A percentile compares a stretch with the other conserved stretches of the same genome.
Evolutionary conservation across 2,113 vertebrate genomes (phyloP).

Genomic region (Tapirus terrestris): DNA sequence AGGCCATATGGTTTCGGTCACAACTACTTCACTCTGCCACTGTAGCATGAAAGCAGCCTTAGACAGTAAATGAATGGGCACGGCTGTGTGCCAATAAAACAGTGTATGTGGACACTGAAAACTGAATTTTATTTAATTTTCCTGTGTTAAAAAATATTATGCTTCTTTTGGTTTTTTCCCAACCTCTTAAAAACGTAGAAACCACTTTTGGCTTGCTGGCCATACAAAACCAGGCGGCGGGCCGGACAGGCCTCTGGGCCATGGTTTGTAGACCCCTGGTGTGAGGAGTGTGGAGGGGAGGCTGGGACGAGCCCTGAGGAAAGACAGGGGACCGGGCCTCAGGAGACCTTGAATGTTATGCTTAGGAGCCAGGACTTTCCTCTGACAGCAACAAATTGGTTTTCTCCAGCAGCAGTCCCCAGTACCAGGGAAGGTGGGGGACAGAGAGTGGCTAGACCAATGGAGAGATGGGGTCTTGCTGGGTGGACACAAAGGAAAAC

Average conservation of each 20-base stretch:
- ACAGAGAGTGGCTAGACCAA: not conserved
- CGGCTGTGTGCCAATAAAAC: fast-evolving
- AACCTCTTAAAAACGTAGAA: not conserved
- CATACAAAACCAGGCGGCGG: not conserved
- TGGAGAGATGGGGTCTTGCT: not conserved
- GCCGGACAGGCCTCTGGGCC: no score
- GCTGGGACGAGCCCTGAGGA: not conserved
- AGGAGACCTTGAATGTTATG: not conserved
- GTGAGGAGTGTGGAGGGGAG: not conserved
- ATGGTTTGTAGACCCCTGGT: not conserved
- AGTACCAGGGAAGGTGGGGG: not conserved
- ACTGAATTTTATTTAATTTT: not conserved
- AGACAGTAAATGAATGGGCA: fast-evolving
- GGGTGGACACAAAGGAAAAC: not conserved
- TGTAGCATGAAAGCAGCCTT: fast-evolving
- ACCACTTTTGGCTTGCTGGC: not conserved
- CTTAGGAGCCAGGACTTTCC: no score
- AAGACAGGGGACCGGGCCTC: fast-evolving
- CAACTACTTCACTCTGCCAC: fast-evolving
- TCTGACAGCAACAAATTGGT: not conserved
- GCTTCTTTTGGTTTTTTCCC: not conserved
- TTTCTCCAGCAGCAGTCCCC: no score
- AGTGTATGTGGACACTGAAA: fast-evolving
- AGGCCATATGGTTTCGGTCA: fast-evolving
- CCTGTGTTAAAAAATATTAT: not conserved